Percentiles rank a stretch among this genome's conserved stretches.
Conservation (phyloP, 1,140 invertebrate genomes). For the Octopus bimaculoides region DNA sequence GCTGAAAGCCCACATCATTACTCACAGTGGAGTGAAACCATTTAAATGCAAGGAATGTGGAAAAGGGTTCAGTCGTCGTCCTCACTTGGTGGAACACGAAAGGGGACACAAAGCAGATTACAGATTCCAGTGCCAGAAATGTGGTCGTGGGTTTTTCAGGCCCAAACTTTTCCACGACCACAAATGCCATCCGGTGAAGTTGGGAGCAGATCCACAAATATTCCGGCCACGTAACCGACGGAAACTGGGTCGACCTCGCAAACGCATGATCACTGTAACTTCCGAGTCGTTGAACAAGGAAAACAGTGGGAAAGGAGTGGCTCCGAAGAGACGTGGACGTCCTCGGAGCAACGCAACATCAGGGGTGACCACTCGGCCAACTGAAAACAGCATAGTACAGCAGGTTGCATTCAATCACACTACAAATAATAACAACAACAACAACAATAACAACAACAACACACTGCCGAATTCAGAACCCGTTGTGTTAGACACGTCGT, state of each 20-base stretch:
- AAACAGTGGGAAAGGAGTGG: constrained; percentile 16
- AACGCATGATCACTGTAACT: constrained; percentile 31
- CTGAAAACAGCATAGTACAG: not conserved
- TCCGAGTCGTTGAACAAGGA: constrained; percentile 20
- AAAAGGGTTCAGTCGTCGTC: constrained; percentile 60
- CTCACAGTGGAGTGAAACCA: constrained; percentile 60
- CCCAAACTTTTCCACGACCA: constrained; percentile 46
- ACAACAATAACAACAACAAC: not conserved
- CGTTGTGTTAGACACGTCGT: not conserved
- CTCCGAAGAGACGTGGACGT: constrained; percentile 9
- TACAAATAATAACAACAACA: not conserved
- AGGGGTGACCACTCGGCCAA: not conserved
- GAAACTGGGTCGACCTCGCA: constrained; percentile 46
- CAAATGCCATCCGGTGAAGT: constrained; percentile 41
- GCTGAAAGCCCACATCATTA: constrained; percentile 56
- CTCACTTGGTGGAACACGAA: constrained; percentile 52
- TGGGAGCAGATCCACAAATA: constrained; percentile 23
- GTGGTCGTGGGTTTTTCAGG: constrained; percentile 62
- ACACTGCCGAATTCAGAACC: not conserved
- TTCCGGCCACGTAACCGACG: constrained; percentile 29
- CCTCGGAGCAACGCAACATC: not conserved
- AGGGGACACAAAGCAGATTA: constrained; percentile 49
- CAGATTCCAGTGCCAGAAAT: constrained; percentile 59
- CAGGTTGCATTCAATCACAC: not conserved
- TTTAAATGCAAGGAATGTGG: constrained; percentile 63